Percentiles rank a stretch among this genome's conserved stretches.
phyloP scores from a whole-genome alignment of 2,113 vertebrate genomes.

The Dunckerocampus dactyliophorus region DNA sequence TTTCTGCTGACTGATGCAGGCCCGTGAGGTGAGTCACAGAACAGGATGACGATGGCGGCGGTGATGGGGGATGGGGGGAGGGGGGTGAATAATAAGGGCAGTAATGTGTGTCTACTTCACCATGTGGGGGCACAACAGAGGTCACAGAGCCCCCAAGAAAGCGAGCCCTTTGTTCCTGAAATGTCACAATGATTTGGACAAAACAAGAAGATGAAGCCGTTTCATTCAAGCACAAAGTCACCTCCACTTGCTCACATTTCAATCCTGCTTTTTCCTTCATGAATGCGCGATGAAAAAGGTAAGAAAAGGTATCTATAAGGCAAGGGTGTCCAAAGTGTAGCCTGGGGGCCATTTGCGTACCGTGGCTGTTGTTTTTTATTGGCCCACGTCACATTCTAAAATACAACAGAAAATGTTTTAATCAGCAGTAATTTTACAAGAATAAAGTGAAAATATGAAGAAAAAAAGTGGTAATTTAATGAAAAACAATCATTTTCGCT shows the following conservation, averaged over 20 bases:
- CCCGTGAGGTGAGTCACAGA: conserved; percentile 68
- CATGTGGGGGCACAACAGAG: conserved; percentile 14
- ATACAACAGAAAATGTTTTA: no score
- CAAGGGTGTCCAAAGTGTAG: no score
- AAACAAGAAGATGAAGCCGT: conserved; percentile 1
- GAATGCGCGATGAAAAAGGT: no score
- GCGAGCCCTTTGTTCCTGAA: conserved; percentile 30
- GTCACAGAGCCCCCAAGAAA: conserved; percentile 30
- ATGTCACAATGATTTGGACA: conserved; percentile 17
- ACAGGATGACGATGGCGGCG: conserved; percentile 11
- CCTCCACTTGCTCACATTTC: not conserved
- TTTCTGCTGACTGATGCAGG: conserved; percentile 68
- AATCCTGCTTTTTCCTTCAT: not conserved
- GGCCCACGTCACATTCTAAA: no score
- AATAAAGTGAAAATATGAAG: no score
- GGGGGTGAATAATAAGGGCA: conserved; percentile 28
- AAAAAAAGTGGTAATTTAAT: no score
- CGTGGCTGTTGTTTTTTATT: no score
- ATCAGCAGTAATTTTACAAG: no score
- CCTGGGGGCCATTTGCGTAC: no score
- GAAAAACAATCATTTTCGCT: no score
- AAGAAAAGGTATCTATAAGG: no score
- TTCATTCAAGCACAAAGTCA: not conserved
- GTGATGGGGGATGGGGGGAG: conserved; percentile 14
- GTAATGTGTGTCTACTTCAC: conserved; percentile 25